These are phyloP conservation scores for Drosophila nigromelanica DNA, from an alignment of 1,140 invertebrate genomes.

Conservation along the genomic window DNA sequence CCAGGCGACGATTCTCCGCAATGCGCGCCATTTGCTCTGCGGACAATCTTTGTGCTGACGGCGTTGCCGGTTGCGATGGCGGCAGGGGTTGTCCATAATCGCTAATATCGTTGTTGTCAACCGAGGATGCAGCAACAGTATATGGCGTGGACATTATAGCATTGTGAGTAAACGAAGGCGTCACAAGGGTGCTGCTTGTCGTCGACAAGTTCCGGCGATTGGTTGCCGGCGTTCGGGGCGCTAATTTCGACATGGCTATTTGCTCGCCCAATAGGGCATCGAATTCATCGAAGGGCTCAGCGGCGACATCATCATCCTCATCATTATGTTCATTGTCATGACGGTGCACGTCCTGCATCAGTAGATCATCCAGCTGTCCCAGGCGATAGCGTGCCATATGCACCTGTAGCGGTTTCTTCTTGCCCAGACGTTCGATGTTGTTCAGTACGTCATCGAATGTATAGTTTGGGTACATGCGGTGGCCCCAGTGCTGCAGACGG, in stretches of 20 bases:
- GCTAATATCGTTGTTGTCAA: conserved; percentile 39
- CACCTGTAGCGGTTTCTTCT: conserved; percentile 88
- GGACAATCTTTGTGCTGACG: conserved; percentile 50
- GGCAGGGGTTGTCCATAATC: conserved; percentile 72
- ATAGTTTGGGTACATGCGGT: conserved; percentile 94
- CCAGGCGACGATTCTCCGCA: conserved; percentile 77
- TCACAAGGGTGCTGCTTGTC: conserved; percentile 52
- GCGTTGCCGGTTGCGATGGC: conserved; percentile 61
- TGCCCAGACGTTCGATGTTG: conserved; percentile 91
- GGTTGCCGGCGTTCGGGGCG: conserved; percentile 59
- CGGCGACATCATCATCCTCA: conserved; percentile 71
- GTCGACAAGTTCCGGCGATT: conserved; percentile 31
- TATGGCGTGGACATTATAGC: conserved; percentile 74
- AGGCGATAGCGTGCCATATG: conserved; percentile 87
- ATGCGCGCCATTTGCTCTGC: conserved; percentile 78
- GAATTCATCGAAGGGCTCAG: conserved; percentile 84
- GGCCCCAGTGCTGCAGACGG: conserved; percentile 95
- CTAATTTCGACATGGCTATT: conserved; percentile 79
- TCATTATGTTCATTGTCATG: conserved; percentile 55
- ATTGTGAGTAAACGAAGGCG: conserved; percentile 70
- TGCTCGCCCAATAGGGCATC: conserved; percentile 85
- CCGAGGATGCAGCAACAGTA: conserved; percentile 13
- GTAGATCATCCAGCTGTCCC: conserved; percentile 85
- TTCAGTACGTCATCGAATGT: conserved; percentile 93
- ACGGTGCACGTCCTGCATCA: conserved; percentile 24